Evolutionary conservation across 2,888 invertebrate species (phyloP).

Genomic region (Apotomis turbidana): DNA sequence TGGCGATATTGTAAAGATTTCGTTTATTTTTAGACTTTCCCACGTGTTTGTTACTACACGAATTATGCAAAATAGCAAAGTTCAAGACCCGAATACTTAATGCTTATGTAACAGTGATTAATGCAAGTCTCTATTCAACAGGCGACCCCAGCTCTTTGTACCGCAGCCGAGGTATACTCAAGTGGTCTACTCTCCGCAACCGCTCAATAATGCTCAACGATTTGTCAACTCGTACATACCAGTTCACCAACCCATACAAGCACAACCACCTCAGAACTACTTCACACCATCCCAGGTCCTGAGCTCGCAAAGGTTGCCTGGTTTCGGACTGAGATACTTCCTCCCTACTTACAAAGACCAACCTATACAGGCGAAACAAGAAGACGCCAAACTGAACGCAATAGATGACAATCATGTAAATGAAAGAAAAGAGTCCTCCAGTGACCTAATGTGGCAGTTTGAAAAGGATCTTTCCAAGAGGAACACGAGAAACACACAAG

Average conservation of each 20-base stretch:
- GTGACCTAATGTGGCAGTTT: conserved; percentile 71
- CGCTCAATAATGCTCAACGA: conserved; percentile 69
- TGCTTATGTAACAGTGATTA: conserved; percentile 9
- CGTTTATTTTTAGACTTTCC: conserved; percentile 26
- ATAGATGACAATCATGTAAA: conserved; percentile 65
- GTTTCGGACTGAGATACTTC: conserved; percentile 73
- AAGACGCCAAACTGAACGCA: conserved; percentile 69
- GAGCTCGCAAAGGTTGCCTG: conserved; percentile 72
- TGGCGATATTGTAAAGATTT: conserved; percentile 9
- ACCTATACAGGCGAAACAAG: conserved; percentile 58
- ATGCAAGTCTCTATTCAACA: conserved; percentile 50
- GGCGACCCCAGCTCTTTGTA: conserved; percentile 73
- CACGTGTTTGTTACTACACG: conserved; percentile 17
- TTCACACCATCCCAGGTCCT: conserved; percentile 66
- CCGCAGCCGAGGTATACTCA: conserved; percentile 75
- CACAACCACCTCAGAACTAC: conserved; percentile 54
- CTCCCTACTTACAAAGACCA: conserved; percentile 62
- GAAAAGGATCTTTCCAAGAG: conserved; percentile 71
- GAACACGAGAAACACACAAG: conserved; percentile 60
- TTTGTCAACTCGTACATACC: conserved; percentile 75
- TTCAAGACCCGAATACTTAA: conserved; percentile 23
- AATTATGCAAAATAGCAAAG: conserved; percentile 27
- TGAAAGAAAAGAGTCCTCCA: conserved; percentile 57
- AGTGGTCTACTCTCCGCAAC: conserved; percentile 57
- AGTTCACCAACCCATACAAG: conserved; percentile 55